phyloP scores from a whole-genome alignment of 2,888 invertebrate species.

The Drosophila nigritarsus region DNA sequence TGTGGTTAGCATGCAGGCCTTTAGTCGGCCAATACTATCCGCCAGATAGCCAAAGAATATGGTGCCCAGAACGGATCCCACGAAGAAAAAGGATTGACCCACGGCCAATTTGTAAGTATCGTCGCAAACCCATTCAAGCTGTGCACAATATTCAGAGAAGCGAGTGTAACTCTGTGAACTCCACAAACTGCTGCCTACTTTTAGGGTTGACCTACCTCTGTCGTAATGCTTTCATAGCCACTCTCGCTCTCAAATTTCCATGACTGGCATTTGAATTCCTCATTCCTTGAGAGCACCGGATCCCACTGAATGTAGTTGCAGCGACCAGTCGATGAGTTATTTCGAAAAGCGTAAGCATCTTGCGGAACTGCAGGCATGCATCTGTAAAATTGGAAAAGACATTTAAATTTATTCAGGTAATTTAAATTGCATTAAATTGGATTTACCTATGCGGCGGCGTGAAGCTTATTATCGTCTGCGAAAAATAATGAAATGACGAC shows the following conservation, averaged over 20 bases:
- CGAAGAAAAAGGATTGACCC: constrained; percentile 87
- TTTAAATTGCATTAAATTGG: neutral
- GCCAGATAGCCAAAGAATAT: constrained; percentile 87
- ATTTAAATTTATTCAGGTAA: neutral
- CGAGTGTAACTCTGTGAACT: constrained; percentile 31
- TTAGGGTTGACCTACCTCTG: constrained; percentile 86
- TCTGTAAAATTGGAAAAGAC: constrained; percentile 43
- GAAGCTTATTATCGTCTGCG: constrained; percentile 87
- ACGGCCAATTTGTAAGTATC: constrained; percentile 86
- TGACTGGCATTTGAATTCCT: constrained; percentile 81
- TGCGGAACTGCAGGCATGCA: constrained; percentile 66
- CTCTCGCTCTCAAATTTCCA: constrained; percentile 87
- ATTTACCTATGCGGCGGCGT: constrained; percentile 85
- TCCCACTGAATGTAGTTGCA: constrained; percentile 39
- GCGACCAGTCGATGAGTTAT: neutral
- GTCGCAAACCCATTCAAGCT: constrained; percentile 87
- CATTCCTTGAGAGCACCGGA: constrained; percentile 39
- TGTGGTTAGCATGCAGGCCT: constrained; percentile 86
- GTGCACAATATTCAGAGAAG: constrained; percentile 35
- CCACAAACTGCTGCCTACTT: constrained; percentile 40
- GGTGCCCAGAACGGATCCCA: constrained; percentile 87
- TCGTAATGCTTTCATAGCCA: constrained; percentile 87
- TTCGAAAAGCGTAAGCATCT: constrained; percentile 4
- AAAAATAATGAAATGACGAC: constrained; percentile 87
- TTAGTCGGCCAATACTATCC: constrained; percentile 86